Percentiles rank a stretch among this genome's conserved stretches.
Conservation (phyloP, 2,113 vertebrate genomes). For the Zosterops borbonicus region DNA sequence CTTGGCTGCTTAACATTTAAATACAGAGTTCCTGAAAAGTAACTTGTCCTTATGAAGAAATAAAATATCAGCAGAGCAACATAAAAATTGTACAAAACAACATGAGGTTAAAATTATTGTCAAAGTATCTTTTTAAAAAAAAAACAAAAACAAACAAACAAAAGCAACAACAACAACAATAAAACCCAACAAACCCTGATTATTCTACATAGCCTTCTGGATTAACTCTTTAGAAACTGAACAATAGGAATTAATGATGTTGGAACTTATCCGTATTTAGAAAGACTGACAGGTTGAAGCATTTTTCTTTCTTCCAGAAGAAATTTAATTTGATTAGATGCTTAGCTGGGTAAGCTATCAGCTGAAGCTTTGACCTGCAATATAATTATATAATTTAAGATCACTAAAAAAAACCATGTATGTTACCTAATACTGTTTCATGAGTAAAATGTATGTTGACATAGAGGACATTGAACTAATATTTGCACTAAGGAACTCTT, state of each 20-base stretch:
- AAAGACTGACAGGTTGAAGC: not conserved
- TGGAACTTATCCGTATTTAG: not conserved
- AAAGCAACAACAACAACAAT: too few species aligned
- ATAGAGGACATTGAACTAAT: not conserved
- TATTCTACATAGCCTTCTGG: not conserved
- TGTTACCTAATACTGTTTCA: not conserved
- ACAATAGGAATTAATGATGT: not conserved
- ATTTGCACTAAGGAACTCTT: not conserved
- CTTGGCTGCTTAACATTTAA: conserved; percentile 25
- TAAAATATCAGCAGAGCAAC: not conserved
- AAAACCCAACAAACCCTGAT: not conserved
- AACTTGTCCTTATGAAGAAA: conserved; percentile 15
- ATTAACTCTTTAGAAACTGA: not conserved
- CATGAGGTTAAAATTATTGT: not conserved
- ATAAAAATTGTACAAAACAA: conserved; percentile 2
- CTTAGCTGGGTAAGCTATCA: not conserved
- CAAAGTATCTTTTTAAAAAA: not conserved
- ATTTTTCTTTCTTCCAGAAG: not conserved
- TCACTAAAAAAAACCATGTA: not conserved
- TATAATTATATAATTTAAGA: conserved; percentile 5
- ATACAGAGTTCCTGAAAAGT: not conserved
- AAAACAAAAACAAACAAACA: not conserved
- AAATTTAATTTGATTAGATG: not conserved
- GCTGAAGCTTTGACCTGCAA: not conserved
- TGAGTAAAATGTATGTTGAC: not conserved